Evolutionary conservation across 2,888 invertebrate species (phyloP).

Genomic region (Caenorhabditis japonica): DNA sequence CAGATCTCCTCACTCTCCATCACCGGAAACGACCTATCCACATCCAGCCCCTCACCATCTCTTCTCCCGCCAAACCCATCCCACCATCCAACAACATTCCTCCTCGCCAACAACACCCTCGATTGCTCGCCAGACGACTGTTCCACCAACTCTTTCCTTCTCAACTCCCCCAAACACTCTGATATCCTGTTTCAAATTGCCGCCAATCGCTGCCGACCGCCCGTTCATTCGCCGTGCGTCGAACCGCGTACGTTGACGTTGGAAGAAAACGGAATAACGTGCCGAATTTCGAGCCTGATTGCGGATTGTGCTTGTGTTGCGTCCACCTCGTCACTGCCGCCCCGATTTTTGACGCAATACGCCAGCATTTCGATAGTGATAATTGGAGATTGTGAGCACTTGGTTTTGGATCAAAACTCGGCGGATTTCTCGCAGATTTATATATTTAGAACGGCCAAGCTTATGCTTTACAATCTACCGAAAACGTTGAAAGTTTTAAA

Average conservation of each 20-base stretch:
- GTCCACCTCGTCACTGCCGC: constrained; percentile 12
- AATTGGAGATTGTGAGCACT: constrained; percentile 26
- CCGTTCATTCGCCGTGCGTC: constrained; percentile 18
- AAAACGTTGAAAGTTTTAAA: constrained; percentile 19
- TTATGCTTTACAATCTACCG: constrained; percentile 13
- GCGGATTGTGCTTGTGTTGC: constrained; percentile 48
- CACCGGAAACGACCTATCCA: constrained; percentile 39
- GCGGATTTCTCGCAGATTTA: constrained; percentile 36
- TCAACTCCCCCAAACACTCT: constrained; percentile 45
- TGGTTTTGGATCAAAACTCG: constrained; percentile 3
- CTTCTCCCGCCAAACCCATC: constrained; percentile 13
- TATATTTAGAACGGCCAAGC: constrained; percentile 33
- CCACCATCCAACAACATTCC: constrained; percentile 36
- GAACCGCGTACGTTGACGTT: constrained; percentile 14
- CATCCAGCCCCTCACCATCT: constrained; percentile 16
- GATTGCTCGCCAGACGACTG: constrained; percentile 42
- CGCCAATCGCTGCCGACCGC: constrained; percentile 47
- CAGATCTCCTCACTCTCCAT: constrained; percentile 36
- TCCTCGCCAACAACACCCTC: constrained; percentile 52
- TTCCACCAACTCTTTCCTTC: constrained; percentile 47
- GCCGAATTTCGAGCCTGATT: constrained; percentile 25
- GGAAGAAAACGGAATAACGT: constrained; percentile 32
- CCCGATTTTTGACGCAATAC: constrained; percentile 3
- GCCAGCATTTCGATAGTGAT: constrained; percentile 28
- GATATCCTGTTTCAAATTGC: constrained; percentile 43